Evolutionary conservation across 53 echinoderm and acorn worm species (phyloP).

Genomic region (Echinarachnius parma): DNA sequence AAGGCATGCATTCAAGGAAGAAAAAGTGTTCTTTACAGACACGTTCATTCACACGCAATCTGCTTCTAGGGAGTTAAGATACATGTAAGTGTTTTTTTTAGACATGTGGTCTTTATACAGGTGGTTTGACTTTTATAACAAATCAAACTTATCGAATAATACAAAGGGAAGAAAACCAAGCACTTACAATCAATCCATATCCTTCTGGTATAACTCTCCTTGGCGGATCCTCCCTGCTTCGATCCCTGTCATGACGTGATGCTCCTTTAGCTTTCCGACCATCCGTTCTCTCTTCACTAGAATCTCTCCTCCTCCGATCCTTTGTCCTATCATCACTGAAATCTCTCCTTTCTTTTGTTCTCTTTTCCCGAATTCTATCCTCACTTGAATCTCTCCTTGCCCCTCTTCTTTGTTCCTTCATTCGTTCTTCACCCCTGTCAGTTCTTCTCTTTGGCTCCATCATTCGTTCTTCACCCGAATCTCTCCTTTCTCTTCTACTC

Average conservation of each 20-base stretch:
- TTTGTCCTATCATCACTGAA: not conserved
- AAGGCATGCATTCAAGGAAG: too few species aligned
- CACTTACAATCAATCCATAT: slow-evolving; percentile 71
- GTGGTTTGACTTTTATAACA: too few species aligned
- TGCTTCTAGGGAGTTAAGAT: too few species aligned
- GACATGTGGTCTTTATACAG: not conserved
- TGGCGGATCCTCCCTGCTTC: not conserved
- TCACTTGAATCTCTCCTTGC: not conserved
- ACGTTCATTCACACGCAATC: too few species aligned
- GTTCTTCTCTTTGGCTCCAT: too few species aligned
- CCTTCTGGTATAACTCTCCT: slow-evolving; percentile 29
- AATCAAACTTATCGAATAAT: too few species aligned
- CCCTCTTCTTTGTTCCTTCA: not conserved
- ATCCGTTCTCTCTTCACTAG: slow-evolving; percentile 5
- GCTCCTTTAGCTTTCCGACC: slow-evolving; percentile 6
- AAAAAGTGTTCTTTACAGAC: too few species aligned
- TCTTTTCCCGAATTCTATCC: slow-evolving; percentile 11
- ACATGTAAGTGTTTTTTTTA: too few species aligned
- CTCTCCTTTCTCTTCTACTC: slow-evolving; percentile 10
- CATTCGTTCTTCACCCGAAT: slow-evolving; percentile 10
- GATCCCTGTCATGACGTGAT: slow-evolving; percentile 10
- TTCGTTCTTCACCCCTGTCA: not conserved
- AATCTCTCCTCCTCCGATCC: not conserved
- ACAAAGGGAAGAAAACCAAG: too few species aligned
- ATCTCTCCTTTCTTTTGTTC: not conserved